Percentiles rank a stretch among this genome's conserved stretches.
These are phyloP conservation scores for Drepanosiphum platanoidis DNA, from an alignment of 2,888 invertebrate genomes.

Conservation along the genomic window DNA sequence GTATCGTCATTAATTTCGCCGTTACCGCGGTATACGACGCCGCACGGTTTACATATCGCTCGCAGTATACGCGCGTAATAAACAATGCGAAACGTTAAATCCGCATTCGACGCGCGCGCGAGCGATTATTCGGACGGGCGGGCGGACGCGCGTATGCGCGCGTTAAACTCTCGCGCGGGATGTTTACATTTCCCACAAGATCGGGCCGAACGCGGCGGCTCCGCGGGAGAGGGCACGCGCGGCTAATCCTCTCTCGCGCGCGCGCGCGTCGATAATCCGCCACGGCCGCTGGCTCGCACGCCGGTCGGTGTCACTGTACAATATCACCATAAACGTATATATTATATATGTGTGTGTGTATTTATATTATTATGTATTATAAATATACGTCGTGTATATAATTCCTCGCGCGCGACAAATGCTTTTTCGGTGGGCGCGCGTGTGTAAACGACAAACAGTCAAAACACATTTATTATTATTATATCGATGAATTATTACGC, in stretches of 20 bases:
- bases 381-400: background rate
- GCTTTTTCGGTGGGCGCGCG: background rate
- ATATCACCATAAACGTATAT: background rate
- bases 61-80: background rate
- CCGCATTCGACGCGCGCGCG: background rate
- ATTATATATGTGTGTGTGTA: background rate
- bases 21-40: too few species aligned
- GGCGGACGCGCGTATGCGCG: background rate
- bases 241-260: constrained; percentile 45
- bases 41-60: too few species aligned
- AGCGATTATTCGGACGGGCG: background rate
- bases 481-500: constrained; percentile 15
- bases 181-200: constrained; percentile 62
- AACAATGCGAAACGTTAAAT: too few species aligned
- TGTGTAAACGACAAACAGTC: constrained; percentile 46
- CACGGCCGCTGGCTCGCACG: constrained; percentile 53
- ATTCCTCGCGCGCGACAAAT: constrained; percentile 15
- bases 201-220: background rate
- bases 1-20: too few species aligned
- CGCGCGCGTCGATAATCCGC: constrained; percentile 51
- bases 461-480: constrained; percentile 44
- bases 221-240: constrained; percentile 14
- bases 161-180: background rate
- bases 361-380: background rate
- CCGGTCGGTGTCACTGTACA: constrained; percentile 15